These are phyloP conservation scores for Meiosimyza decipiens DNA, from an alignment of 2,888 invertebrate species.

Conservation along the genomic window DNA sequence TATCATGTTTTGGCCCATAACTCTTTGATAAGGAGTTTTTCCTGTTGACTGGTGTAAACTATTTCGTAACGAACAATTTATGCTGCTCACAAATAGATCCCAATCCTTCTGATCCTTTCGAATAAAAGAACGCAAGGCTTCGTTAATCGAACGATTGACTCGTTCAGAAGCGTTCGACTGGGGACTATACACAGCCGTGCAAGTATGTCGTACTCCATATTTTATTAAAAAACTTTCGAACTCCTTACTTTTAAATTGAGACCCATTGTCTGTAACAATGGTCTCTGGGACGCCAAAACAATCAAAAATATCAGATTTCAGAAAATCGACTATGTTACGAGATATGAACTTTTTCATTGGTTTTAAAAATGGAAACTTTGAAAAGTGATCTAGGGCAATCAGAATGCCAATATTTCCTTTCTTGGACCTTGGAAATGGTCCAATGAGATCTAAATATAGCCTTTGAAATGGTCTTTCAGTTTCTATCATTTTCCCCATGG, in stretches of 20 bases:
- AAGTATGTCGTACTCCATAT: not conserved
- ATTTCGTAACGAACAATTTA: constrained; percentile 14
- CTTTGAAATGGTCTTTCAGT: constrained; percentile 8
- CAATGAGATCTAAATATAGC: constrained; percentile 7
- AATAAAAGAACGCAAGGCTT: constrained; percentile 3
- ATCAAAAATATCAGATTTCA: constrained; percentile 43
- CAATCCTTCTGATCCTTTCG: constrained; percentile 11
- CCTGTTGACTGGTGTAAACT: constrained; percentile 18
- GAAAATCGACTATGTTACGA: constrained; percentile 1
- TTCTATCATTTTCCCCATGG: constrained; percentile 4
- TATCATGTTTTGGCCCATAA: constrained; percentile 27
- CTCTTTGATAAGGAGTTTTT: constrained; percentile 1
- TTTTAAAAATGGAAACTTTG: constrained; percentile 13
- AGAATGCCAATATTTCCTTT: constrained; percentile 24
- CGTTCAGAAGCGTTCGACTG: constrained; percentile 7
- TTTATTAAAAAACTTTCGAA: not conserved
- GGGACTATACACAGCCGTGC: not conserved
- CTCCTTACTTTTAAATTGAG: not conserved
- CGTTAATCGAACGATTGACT: not conserved
- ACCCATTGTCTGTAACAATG: constrained; percentile 49
- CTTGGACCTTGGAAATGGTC: not conserved
- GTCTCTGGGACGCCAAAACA: constrained; percentile 48
- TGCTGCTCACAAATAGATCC: constrained; percentile 15
- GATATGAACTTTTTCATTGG: constrained; percentile 29
- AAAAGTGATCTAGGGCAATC: constrained; percentile 17